Evolutionary conservation across 2,113 vertebrate species (phyloP).

Genomic region (Octodon degus): DNA sequence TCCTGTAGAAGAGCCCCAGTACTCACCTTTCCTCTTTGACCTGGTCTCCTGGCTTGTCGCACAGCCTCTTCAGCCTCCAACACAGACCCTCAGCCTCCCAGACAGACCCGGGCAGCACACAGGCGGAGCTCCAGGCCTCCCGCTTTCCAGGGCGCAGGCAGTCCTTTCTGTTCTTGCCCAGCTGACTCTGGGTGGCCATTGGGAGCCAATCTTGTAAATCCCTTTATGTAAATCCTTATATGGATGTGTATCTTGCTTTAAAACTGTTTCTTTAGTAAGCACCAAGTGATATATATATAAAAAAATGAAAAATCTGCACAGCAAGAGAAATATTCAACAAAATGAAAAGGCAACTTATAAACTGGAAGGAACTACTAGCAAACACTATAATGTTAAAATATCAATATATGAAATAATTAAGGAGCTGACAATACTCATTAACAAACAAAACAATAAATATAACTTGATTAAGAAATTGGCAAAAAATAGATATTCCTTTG

Average conservation of each 20-base stretch:
- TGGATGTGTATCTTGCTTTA: neutral
- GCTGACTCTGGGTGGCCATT: neutral
- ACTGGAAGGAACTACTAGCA: neutral
- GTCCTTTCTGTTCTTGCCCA: neutral
- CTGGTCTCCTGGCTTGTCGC: neutral
- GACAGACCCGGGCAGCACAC: neutral
- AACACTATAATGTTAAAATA: neutral
- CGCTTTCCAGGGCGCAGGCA: neutral
- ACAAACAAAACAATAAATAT: neutral
- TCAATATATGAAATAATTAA: neutral
- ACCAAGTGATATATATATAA: neutral
- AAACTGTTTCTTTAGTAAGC: neutral
- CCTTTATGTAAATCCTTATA: neutral
- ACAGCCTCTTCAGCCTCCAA: neutral
- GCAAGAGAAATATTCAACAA: neutral
- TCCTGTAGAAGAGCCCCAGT: neutral
- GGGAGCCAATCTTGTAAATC: neutral
- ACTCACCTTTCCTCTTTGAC: neutral
- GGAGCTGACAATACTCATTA: neutral
- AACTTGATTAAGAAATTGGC: neutral
- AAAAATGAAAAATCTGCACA: neutral
- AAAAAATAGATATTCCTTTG: neutral
- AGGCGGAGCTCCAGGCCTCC: neutral
- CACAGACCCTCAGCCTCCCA: neutral
- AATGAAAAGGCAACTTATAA: neutral